A percentile compares a stretch with the other conserved stretches of the same genome.
Evolutionary conservation across 2,113 vertebrate genomes (phyloP).

Genomic region (Aegotheles bennettii): DNA sequence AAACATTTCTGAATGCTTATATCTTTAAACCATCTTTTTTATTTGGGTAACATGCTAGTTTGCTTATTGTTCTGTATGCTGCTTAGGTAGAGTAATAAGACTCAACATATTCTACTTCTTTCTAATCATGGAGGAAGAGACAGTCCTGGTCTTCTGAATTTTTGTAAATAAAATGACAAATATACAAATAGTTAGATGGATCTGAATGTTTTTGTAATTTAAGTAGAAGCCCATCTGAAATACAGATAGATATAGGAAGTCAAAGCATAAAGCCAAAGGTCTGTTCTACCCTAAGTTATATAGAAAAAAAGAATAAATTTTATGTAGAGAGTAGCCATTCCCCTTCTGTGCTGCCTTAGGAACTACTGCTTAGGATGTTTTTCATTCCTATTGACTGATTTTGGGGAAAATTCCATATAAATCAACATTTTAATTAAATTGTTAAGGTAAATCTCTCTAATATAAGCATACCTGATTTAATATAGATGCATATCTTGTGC

Average conservation of each 20-base stretch:
- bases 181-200: not conserved
- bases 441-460: not conserved
- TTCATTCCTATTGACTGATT: not conserved
- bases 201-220: not conserved
- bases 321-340: not conserved
- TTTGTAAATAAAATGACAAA: not conserved
- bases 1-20: not conserved
- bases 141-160: not conserved
- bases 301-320: not conserved
- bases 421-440: constrained; percentile 45
- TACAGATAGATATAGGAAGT: not conserved
- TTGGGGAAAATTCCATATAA: not conserved
- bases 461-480: not conserved
- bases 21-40: not conserved
- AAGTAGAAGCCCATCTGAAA: not conserved
- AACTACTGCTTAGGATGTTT: not conserved
- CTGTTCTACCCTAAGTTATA: not conserved
- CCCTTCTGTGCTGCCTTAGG: not conserved
- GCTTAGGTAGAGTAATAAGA: not conserved
- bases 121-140: not conserved
- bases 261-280: not conserved
- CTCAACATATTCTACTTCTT: not conserved
- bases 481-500: constrained; percentile 14
- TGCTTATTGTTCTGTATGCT: not conserved
- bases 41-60: not conserved